Percentiles rank a stretch among this genome's conserved stretches.
Evolutionary conservation across 1,140 invertebrate genomes (phyloP).

Genomic region (Chrysomallon squamiferum): DNA sequence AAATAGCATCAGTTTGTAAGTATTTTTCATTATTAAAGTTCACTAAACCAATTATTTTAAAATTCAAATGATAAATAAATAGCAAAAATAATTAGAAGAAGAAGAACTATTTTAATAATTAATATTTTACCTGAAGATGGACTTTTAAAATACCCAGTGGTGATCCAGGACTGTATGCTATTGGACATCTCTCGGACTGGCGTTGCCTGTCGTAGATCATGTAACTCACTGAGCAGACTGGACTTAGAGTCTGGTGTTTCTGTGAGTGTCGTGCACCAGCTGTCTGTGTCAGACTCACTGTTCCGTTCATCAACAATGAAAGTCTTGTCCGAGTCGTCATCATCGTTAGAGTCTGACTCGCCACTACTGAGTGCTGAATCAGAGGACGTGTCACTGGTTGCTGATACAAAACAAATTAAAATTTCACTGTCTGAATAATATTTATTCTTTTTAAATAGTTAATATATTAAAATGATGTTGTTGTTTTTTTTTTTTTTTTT

Average conservation of each 20-base stretch:
- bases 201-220: constrained; percentile 15
- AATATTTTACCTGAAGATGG: too few relatives aligned
- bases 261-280: constrained; percentile 11
- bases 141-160: background rate
- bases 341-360: background rate
- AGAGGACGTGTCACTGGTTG: background rate
- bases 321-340: constrained; percentile 24
- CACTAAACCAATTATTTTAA: too few relatives aligned
- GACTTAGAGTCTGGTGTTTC: background rate
- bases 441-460: background rate
- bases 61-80: too few relatives aligned
- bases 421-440: background rate
- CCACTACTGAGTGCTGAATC: background rate
- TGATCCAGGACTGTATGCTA: constrained; percentile 3
- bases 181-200: constrained; percentile 14
- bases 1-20: too few relatives aligned
- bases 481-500: too few relatives aligned
- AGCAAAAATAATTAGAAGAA: too few relatives aligned
- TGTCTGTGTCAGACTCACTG: constrained; percentile 11
- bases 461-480: too few relatives aligned
- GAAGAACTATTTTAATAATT: too few relatives aligned
- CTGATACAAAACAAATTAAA: background rate
- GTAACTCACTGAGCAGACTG: constrained; percentile 9
- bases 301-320: constrained; percentile 15
- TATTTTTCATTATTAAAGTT: too few relatives aligned